These are phyloP conservation scores for Zosterops borbonicus DNA, from an alignment of 2,113 vertebrate species.

Conservation along the genomic window DNA sequence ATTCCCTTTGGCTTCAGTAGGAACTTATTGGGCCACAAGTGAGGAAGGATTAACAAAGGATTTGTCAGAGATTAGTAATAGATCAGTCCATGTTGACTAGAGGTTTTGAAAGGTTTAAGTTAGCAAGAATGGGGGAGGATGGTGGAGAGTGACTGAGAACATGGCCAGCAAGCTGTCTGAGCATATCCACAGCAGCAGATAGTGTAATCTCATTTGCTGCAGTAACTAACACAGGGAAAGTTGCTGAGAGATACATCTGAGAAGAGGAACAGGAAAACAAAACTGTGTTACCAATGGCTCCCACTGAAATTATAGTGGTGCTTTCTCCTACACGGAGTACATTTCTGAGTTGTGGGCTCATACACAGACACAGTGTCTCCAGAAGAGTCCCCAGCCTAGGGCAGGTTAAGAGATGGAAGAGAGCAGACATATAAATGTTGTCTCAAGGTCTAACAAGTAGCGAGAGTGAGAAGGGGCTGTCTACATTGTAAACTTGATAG, in stretches of 20 bases:
- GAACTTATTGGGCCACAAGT: neutral
- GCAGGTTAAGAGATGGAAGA: neutral
- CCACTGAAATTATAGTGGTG: neutral
- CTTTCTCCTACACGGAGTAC: neutral
- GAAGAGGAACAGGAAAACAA: neutral
- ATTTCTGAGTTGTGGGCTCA: neutral
- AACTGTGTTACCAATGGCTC: neutral
- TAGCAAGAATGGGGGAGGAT: neutral
- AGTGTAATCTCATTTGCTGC: conserved; percentile 32
- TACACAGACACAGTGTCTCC: neutral
- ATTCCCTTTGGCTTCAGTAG: neutral
- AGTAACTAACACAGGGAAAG: neutral
- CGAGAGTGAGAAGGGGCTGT: neutral
- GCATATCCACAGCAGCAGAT: neutral
- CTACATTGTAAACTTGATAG: neutral
- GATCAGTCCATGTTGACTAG: neutral
- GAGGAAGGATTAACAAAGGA: conserved; percentile 49
- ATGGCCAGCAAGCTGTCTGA: neutral
- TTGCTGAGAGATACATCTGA: neutral
- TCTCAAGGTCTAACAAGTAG: neutral
- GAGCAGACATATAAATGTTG: neutral
- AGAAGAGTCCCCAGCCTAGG: neutral
- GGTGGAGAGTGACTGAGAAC: neutral
- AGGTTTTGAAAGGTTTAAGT: conserved; percentile 43
- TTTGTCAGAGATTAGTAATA: conserved; percentile 52